phyloP scores from a whole-genome alignment of 1,140 invertebrate species.

The Hestina assimilis region DNA sequence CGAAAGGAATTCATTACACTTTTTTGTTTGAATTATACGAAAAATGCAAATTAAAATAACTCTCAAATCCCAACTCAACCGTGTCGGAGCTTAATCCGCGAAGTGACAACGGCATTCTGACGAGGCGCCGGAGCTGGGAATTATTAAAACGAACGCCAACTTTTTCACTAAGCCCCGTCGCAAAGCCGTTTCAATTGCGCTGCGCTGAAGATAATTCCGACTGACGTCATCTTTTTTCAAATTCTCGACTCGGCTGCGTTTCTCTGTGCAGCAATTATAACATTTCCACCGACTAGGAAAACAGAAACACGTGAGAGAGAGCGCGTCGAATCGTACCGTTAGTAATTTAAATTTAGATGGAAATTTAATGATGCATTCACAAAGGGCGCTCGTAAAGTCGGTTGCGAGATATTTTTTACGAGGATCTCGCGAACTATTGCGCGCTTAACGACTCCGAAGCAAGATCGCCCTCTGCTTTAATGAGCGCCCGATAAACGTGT shows the following conservation, averaged over 20 bases:
- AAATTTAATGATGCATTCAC: slow-evolving; percentile 78
- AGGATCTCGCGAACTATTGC: slow-evolving; percentile 78
- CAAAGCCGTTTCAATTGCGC: slow-evolving; percentile 78
- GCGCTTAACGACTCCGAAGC: slow-evolving; percentile 77
- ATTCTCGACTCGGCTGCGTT: slow-evolving; percentile 73
- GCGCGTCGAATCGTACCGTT: slow-evolving; percentile 70
- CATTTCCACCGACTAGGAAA: slow-evolving; percentile 76
- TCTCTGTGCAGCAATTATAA: slow-evolving; percentile 77
- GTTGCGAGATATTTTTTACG: slow-evolving; percentile 78
- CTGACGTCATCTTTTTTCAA: slow-evolving; percentile 78
- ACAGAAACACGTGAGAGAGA: slow-evolving; percentile 75
- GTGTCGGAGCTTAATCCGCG: slow-evolving; percentile 76
- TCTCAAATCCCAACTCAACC: slow-evolving; percentile 75
- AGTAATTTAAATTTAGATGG: slow-evolving; percentile 78
- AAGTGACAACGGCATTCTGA: slow-evolving; percentile 78
- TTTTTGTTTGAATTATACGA: slow-evolving; percentile 59
- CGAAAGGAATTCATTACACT: slow-evolving; percentile 36
- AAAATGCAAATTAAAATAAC: slow-evolving; percentile 77
- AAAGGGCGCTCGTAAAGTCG: slow-evolving; percentile 77
- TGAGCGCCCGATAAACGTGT: slow-evolving; percentile 77
- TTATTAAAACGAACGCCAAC: slow-evolving; percentile 79
- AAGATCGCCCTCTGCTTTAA: slow-evolving; percentile 76
- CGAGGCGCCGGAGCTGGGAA: slow-evolving; percentile 77
- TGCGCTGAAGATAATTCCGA: slow-evolving; percentile 78
- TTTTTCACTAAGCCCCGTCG: slow-evolving; percentile 77